A percentile compares a stretch with the other conserved stretches of the same genome.
phyloP scores from a whole-genome alignment of 2,888 invertebrate genomes.

The Drosophila phalerata region DNA sequence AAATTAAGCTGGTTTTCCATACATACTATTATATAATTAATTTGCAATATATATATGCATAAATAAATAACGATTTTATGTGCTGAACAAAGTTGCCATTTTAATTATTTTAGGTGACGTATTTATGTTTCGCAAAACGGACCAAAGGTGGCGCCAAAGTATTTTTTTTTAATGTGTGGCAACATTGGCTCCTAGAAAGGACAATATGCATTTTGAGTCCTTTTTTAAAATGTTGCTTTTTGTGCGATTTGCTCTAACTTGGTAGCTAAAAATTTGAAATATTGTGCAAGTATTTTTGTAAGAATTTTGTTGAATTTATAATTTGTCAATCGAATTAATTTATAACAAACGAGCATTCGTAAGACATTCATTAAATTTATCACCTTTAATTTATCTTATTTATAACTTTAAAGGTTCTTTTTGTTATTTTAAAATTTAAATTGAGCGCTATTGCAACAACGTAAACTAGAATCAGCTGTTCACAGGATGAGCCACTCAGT shows the following conservation, averaged over 20 bases:
- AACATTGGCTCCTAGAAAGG: background rate
- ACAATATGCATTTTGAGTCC: background rate
- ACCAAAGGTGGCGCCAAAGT: background rate
- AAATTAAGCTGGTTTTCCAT: slow-evolving; percentile 19
- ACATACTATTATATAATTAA: slow-evolving; percentile 35
- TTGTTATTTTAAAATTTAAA: background rate
- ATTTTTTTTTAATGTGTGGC: background rate
- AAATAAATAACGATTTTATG: background rate
- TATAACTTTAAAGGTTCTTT: background rate
- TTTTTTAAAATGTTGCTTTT: background rate
- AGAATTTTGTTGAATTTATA: background rate
- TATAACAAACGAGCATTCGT: background rate
- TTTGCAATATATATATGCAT: slow-evolving; percentile 10
- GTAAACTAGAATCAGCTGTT: slow-evolving; percentile 39
- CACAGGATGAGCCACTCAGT: slow-evolving; percentile 29
- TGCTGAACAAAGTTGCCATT: background rate
- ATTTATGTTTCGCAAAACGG: background rate
- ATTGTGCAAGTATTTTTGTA: too few species aligned
- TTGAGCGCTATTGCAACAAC: background rate
- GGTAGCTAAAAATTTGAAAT: background rate
- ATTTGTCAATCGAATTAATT: background rate
- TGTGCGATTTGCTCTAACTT: background rate
- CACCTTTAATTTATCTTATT: too few species aligned
- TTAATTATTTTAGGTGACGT: background rate
- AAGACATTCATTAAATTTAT: too few species aligned